Conservation (phyloP, 2,888 invertebrate species). For the Geophilus truncorum region DNA sequence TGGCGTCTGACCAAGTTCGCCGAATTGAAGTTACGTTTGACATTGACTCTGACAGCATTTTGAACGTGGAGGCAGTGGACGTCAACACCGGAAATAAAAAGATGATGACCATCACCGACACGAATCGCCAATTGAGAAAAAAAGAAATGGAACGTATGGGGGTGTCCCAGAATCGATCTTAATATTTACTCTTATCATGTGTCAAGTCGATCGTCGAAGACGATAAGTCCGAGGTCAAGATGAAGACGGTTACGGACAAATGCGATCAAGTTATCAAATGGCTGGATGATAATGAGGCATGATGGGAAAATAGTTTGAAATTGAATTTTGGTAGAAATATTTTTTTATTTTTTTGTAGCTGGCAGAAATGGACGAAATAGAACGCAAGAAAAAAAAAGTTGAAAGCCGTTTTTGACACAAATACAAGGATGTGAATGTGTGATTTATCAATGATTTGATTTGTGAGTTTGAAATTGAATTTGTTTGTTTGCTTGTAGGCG, state of each 20-base stretch:
- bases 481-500: too few relatives aligned
- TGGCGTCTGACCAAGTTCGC: conserved; percentile 85
- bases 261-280: conserved; percentile 58
- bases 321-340: too few relatives aligned
- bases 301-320: too few relatives aligned
- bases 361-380: too few relatives aligned
- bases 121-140: conserved; percentile 86
- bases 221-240: conserved; percentile 88
- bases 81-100: conserved; percentile 88
- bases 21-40: conserved; percentile 58
- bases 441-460: too few relatives aligned
- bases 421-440: too few relatives aligned
- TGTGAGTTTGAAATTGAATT: too few relatives aligned
- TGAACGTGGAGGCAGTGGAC: conserved; percentile 89
- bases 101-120: conserved; percentile 86
- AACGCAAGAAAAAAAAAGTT: too few relatives aligned
- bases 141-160: conserved; percentile 75
- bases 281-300: too few relatives aligned
- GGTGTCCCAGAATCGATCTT: conserved; percentile 63
- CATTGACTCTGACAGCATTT: conserved; percentile 75
- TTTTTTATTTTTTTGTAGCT: too few relatives aligned
- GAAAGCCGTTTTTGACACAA: too few relatives aligned
- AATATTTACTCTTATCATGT: conserved; percentile 86
- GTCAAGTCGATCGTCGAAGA: conserved; percentile 89
- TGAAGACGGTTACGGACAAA: conserved; percentile 71